phyloP scores from a whole-genome alignment of 1,140 invertebrate species.

The Scaptodrosophila lebanonensis region DNA sequence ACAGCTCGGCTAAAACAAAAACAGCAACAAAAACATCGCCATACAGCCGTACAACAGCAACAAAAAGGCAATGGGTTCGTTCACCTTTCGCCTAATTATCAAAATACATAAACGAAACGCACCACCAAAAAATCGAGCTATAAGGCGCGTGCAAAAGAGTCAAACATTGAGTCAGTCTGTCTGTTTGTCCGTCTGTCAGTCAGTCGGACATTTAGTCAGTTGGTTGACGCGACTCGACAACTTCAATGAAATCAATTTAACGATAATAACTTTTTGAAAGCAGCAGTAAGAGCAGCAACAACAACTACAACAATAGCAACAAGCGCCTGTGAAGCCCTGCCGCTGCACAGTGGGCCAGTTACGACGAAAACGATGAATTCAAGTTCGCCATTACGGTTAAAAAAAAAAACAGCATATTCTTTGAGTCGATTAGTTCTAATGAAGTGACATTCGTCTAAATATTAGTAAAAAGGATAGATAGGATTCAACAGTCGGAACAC shows the following conservation, averaged over 20 bases:
- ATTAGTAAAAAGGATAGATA: too few species aligned
- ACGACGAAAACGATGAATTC: too few species aligned
- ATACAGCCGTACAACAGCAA: too few species aligned
- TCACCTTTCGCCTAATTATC: conserved; percentile 75
- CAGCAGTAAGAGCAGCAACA: conserved; percentile 24
- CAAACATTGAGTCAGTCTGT: conserved; percentile 1
- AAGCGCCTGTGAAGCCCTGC: conserved; percentile 57
- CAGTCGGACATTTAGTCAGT: too few species aligned
- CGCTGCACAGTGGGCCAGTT: too few species aligned
- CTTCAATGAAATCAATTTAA: conserved; percentile 76
- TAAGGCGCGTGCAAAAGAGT: conserved; percentile 49
- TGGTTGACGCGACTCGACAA: conserved; percentile 24
- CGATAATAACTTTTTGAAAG: conserved; percentile 71
- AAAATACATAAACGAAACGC: conserved; percentile 69
- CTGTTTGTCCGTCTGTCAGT: too few species aligned
- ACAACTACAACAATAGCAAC: conserved; percentile 1
- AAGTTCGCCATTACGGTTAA: too few species aligned
- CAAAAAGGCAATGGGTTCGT: conserved; percentile 49
- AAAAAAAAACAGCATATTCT: too few species aligned
- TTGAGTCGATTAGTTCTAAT: too few species aligned
- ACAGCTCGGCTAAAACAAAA: conserved; percentile 10
- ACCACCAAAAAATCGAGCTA: conserved; percentile 39
- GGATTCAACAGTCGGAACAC: too few species aligned
- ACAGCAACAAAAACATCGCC: conserved; percentile 21
- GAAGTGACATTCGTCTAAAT: too few species aligned